These are phyloP conservation scores for Adelognathus sp. DNA, from an alignment of 2,888 invertebrate genomes.

Conservation along the genomic window DNA sequence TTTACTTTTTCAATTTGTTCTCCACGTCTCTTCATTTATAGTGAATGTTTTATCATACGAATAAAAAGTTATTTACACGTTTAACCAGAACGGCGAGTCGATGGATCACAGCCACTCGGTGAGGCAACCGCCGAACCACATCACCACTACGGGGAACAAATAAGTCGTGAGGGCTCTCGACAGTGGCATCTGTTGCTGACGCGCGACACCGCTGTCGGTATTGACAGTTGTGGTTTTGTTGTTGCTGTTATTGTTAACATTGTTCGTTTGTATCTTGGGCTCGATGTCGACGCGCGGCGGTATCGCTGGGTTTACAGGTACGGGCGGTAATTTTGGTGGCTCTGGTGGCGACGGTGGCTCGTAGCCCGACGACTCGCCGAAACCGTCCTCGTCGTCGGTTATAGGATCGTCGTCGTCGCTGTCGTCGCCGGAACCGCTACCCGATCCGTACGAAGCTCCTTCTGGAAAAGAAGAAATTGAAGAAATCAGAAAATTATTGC, in stretches of 20 bases:
- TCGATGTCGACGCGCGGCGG: slow-evolving; percentile 70
- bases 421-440: slow-evolving; percentile 88
- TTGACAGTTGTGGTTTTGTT: slow-evolving; percentile 78
- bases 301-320: slow-evolving; percentile 68
- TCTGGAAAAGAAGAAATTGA: slow-evolving; percentile 80
- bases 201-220: slow-evolving; percentile 75
- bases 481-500: too few species aligned
- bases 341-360: slow-evolving; percentile 71
- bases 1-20: neutral
- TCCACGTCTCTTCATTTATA: neutral
- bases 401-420: slow-evolving; percentile 81
- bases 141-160: slow-evolving; percentile 90
- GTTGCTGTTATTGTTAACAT: too few species aligned
- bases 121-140: slow-evolving; percentile 93
- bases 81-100: slow-evolving; percentile 53
- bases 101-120: slow-evolving; percentile 90
- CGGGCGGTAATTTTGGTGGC: slow-evolving; percentile 71
- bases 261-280: slow-evolving; percentile 67
- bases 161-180: slow-evolving; percentile 88
- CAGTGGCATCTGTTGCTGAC: slow-evolving; percentile 82
- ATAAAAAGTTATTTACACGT: slow-evolving; percentile 61
- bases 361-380: slow-evolving; percentile 79
- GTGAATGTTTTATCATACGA: slow-evolving; percentile 20
- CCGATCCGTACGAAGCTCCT: slow-evolving; percentile 85
- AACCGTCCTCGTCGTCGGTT: slow-evolving; percentile 78